Percentiles rank a stretch among this genome's conserved stretches.
Conservation (phyloP, 2,888 invertebrate species). For the Luperina testacea region DNA sequence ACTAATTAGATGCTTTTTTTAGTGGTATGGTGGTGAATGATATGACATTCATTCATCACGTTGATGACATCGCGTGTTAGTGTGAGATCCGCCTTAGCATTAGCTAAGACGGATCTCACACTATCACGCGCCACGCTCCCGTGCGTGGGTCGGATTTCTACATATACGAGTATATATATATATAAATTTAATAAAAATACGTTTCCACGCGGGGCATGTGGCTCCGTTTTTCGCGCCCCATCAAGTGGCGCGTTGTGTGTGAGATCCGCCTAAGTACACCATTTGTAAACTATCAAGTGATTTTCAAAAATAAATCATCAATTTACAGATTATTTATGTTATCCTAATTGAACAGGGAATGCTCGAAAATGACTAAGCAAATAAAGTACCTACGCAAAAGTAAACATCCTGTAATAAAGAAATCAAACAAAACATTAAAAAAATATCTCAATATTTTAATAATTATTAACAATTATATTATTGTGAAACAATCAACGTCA, state of each 20-base stretch:
- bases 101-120: not conserved
- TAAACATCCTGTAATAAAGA: not conserved
- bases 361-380: not conserved
- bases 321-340: not conserved
- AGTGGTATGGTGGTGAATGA: not conserved
- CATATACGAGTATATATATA: no score
- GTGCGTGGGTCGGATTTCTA: no score
- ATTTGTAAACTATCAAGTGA: not conserved
- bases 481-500: slow-evolving; percentile 87
- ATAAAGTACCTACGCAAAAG: not conserved
- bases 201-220: no score
- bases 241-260: no score
- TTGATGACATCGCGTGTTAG: no score
- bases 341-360: not conserved
- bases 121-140: not conserved
- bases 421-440: slow-evolving; percentile 57
- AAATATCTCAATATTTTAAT: slow-evolving; percentile 81
- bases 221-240: no score
- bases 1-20: not conserved
- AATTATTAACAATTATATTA: slow-evolving; percentile 83
- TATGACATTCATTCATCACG: not conserved
- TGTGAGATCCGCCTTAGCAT: no score
- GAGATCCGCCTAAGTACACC: no score
- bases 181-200: not conserved
- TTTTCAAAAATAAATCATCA: not conserved